Base-by-base conservation (phyloP, 2,888 invertebrate species). In the Diplazon laetatorius region DNA sequence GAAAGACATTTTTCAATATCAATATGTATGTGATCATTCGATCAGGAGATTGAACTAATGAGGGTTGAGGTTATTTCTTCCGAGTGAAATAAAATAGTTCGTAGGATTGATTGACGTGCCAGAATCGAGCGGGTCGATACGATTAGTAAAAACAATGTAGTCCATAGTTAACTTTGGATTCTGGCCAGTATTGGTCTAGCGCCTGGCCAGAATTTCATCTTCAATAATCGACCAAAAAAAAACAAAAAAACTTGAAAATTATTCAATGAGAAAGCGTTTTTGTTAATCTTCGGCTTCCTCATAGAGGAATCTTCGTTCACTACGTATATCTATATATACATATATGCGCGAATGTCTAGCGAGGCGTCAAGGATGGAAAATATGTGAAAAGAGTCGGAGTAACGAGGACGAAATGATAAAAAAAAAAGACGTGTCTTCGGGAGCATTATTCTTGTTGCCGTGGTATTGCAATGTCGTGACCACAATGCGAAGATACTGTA, bases 391-490 rank as follows among this genome's bases (percentile, higher is more conserved):
- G 68, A 42, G 68, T 50, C 72, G 69, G 66, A 72, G 35, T 46
- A 35, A 42, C 18, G 73, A 57, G 52, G 44, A 62, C 46, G 55
- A 55, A 65, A 77, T 71, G 68, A 76, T 69, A 80, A 80, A 80
- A 71, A n/a, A n/a, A 74, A 75, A 65, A 80, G 82, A 84, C 82
- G 82, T 82, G 79, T 82, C 76, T 73, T 76, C 71, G 80, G 77
- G 83, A n/a, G n/a, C 79, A 83, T 82, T 84, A 84, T 84, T 81
- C 84, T 83, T 82, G 81, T 82, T 77, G 69, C 60, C 71, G 75
- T 44, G 76, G 82, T 75, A 75, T 84, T 83, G 83, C 84, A 77
- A 70, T 79, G 74, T 86, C 85, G 85, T 86, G 87, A 87, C 85
- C 85, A 86, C 85, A 87, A 86, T 87, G 83, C 82, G 72, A 59